Evolutionary conservation across 2,797 vertebrate species (phyloP).

Genomic region (Lithobates pipiens): DNA sequence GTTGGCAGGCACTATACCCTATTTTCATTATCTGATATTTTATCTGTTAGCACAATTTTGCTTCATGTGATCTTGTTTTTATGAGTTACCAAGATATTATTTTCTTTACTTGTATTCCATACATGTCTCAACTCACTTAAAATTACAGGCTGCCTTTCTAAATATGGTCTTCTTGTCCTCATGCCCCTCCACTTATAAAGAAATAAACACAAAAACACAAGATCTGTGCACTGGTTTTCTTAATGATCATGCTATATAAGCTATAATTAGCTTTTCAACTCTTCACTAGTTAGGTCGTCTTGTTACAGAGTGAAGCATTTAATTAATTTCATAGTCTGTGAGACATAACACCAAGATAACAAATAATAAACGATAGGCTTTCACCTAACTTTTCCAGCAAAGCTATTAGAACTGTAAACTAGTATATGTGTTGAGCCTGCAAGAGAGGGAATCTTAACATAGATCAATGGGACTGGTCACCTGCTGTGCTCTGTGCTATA

Average conservation of each 20-base stretch:
- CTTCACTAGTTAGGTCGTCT: conserved; percentile 23
- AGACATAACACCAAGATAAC: conserved; percentile 5
- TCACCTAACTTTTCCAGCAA: background rate
- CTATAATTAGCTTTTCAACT: conserved; percentile 46
- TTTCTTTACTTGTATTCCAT: background rate
- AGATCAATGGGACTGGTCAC: background rate
- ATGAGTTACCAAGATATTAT: background rate
- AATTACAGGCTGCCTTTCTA: background rate
- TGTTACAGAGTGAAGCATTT: conserved; percentile 4
- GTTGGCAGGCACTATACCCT: no score
- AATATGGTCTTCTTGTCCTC: background rate
- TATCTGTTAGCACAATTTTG: background rate
- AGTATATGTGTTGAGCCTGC: conserved; percentile 3
- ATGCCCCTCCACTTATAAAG: background rate
- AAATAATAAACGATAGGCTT: background rate
- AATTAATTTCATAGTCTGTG: conserved; percentile 28
- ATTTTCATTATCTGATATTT: no score
- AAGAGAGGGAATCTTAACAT: conserved; percentile 7
- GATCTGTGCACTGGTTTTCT: conserved; percentile 26
- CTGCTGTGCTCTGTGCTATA: conserved; percentile 21
- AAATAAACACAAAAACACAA: conserved; percentile 38
- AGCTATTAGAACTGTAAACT: conserved; percentile 5
- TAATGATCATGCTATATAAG: conserved; percentile 32
- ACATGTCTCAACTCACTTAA: background rate
- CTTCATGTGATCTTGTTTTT: background rate